Conservation (phyloP, 1,140 invertebrate species). For the Scaptodrosophila lebanonensis region DNA sequence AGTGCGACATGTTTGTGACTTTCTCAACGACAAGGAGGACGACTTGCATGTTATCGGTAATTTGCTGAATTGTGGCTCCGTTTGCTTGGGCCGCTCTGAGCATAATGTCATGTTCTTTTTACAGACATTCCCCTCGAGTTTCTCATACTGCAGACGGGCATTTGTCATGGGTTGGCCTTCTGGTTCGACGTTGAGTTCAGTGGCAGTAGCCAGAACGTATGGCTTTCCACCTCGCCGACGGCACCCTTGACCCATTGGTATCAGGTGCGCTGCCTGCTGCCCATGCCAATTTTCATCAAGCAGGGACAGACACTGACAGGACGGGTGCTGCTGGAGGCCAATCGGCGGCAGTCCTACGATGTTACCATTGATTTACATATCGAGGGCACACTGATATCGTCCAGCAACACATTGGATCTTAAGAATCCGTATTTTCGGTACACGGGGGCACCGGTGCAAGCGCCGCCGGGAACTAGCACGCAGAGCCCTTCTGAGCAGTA, state of each 20-base stretch:
- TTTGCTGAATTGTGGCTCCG: not conserved
- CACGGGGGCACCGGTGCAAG: constrained; percentile 90
- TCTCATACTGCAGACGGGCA: constrained; percentile 93
- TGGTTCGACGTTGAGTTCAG: constrained; percentile 99
- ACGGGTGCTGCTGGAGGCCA: constrained; percentile 91
- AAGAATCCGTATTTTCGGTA: constrained; percentile 99
- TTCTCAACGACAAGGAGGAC: constrained; percentile 93
- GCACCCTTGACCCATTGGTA: constrained; percentile 99
- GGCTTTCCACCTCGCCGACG: constrained; percentile 98
- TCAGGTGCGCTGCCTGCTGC: constrained; percentile 97
- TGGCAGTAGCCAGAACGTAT: constrained; percentile 92
- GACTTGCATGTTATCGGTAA: constrained; percentile 95
- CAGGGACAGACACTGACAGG: constrained; percentile 95
- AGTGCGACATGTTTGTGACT: constrained; percentile 96
- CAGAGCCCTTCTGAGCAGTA: constrained; percentile 94
- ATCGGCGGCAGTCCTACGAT: constrained; percentile 99
- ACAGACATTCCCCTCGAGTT: constrained; percentile 95
- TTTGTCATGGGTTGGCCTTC: constrained; percentile 98
- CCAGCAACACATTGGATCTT: constrained; percentile 95
- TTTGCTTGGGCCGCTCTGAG: not conserved
- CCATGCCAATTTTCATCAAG: constrained; percentile 95
- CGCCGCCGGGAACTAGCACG: constrained; percentile 92
- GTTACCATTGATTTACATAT: constrained; percentile 96
- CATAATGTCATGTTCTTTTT: constrained; percentile 21
- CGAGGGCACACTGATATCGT: constrained; percentile 90